These are phyloP conservation scores for Xylota segnis DNA, from an alignment of 2,888 invertebrate genomes.

Conservation along the genomic window DNA sequence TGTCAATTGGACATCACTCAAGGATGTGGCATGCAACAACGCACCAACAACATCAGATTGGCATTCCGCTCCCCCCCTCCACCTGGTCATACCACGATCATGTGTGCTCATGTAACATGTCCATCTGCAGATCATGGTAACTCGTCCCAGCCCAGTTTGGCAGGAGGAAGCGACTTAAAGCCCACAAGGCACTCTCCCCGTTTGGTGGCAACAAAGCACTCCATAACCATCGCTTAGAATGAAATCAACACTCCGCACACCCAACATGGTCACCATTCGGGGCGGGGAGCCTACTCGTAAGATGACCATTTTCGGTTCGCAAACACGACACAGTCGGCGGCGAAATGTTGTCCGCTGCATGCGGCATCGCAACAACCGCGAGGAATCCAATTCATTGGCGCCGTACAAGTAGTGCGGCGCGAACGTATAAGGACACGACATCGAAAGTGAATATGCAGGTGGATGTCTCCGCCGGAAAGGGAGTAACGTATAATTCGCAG, in stretches of 20 bases:
- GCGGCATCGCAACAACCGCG: conserved; percentile 46
- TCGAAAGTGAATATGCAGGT: conserved; percentile 67
- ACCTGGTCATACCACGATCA: conserved; percentile 41
- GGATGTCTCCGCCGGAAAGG: conserved; percentile 39
- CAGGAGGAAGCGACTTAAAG: conserved; percentile 1
- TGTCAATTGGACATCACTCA: conserved; percentile 56
- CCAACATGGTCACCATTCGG: conserved; percentile 38
- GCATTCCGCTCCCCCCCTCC: background rate
- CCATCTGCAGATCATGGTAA: conserved; percentile 39
- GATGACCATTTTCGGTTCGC: conserved; percentile 59
- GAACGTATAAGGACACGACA: conserved; percentile 58
- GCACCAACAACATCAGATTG: background rate
- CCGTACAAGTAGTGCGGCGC: conserved; percentile 37
- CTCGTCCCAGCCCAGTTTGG: too few species aligned
- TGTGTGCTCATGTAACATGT: conserved; percentile 49
- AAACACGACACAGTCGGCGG: conserved; percentile 25
- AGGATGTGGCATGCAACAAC: conserved; percentile 10
- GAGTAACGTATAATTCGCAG: conserved; percentile 49
- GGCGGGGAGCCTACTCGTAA: background rate
- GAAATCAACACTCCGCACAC: conserved; percentile 39
- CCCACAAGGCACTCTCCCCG: conserved; percentile 40
- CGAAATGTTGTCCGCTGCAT: too few species aligned
- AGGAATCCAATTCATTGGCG: conserved; percentile 67
- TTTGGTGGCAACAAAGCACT: conserved; percentile 33
- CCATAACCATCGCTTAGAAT: conserved; percentile 43